Conservation (phyloP, 2,888 invertebrate genomes). For the Anorthoa munda region DNA sequence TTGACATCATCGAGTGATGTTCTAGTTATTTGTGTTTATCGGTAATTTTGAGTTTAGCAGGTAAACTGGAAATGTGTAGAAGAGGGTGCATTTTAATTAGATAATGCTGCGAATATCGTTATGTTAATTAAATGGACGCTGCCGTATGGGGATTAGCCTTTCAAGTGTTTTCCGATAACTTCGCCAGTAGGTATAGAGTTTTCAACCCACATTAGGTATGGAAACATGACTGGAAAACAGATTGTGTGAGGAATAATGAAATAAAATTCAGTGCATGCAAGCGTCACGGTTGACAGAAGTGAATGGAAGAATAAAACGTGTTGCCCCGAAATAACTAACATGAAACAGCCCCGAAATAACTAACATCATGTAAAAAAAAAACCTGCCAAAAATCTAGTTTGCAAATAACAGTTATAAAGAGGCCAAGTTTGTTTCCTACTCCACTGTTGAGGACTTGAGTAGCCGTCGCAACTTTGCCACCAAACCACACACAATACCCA, state of each 20-base stretch:
- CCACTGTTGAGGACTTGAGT: no score
- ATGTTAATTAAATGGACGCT: not conserved
- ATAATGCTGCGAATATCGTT: constrained; percentile 4
- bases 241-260: not conserved
- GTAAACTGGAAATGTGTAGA: constrained; percentile 13
- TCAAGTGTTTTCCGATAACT: constrained; percentile 16
- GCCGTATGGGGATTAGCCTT: not conserved
- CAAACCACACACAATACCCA: constrained; percentile 17
- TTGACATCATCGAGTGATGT: constrained; percentile 38
- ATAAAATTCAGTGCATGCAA: not conserved
- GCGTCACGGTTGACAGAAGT: not conserved
- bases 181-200: not conserved
- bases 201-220: not conserved
- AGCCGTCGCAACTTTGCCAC: not conserved
- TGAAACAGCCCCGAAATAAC: no score
- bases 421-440: no score
- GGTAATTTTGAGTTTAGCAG: not conserved
- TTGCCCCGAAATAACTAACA: no score
- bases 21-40: constrained; percentile 27
- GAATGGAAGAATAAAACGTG: no score
- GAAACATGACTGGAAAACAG: not conserved
- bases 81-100: constrained; percentile 29
- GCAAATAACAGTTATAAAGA: not conserved
- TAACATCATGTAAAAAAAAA: not conserved
- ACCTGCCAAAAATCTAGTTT: not conserved